Percentiles rank a stretch among this genome's conserved stretches.
Evolutionary conservation across 2,797 vertebrate species (phyloP).

Genomic region (Manis crassicaudata): DNA sequence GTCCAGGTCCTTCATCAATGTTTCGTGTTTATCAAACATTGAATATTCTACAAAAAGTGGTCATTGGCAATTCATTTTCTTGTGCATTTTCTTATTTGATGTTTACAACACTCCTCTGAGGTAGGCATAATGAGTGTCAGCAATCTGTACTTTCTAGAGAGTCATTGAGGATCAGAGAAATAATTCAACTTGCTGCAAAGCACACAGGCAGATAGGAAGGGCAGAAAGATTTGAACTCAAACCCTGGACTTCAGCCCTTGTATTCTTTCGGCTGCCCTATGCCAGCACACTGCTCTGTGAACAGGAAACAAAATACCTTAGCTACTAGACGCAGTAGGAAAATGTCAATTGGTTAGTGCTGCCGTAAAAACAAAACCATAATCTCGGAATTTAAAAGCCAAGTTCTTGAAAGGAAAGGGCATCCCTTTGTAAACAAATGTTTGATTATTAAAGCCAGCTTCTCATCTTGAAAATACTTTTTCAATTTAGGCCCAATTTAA

Average conservation of each 20-base stretch:
- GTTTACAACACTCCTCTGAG: background rate
- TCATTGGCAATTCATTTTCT: background rate
- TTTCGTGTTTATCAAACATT: background rate
- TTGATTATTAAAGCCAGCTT: slow-evolving; percentile 79
- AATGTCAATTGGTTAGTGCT: background rate
- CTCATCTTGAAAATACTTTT: slow-evolving; percentile 79
- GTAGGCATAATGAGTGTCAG: background rate
- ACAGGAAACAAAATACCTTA: background rate
- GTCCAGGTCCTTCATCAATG: background rate
- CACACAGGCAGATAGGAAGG: background rate
- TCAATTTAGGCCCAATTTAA: slow-evolving; percentile 46
- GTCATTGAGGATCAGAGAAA: background rate
- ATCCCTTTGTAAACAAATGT: slow-evolving; percentile 9
- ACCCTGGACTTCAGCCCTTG: background rate
- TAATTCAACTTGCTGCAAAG: background rate
- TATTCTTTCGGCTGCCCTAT: rapidly evolving
- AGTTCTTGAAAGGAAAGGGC: background rate
- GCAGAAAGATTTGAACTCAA: background rate
- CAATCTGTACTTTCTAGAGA: background rate
- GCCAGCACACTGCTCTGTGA: rapidly evolving
- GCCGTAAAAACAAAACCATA: background rate
- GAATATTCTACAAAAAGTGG: background rate
- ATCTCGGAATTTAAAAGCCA: background rate
- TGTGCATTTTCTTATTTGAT: background rate
- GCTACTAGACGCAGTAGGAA: background rate